These are phyloP conservation scores for Tipula vernalis DNA, from an alignment of 2,888 invertebrate genomes.

Conservation along the genomic window DNA sequence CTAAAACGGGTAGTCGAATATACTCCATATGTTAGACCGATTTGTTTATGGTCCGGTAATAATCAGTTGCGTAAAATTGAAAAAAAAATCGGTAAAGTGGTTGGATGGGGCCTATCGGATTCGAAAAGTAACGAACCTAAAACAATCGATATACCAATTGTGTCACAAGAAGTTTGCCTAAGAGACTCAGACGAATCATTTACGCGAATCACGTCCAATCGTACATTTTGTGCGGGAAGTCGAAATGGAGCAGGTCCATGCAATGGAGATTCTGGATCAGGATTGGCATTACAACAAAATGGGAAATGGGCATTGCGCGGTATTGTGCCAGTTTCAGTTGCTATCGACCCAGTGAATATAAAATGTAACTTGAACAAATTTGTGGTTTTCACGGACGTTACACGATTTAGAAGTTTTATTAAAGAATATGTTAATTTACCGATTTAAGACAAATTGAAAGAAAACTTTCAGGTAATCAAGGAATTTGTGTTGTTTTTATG, in stretches of 20 bases:
- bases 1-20: constrained; percentile 35
- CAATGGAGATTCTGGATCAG: constrained; percentile 47
- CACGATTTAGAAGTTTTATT: constrained; percentile 45
- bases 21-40: constrained; percentile 32
- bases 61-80: constrained; percentile 27
- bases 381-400: constrained; percentile 51
- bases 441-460: neutral
- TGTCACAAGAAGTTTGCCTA: constrained; percentile 39
- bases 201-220: constrained; percentile 29
- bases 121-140: constrained; percentile 32
- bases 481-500: neutral
- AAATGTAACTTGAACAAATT: constrained; percentile 48
- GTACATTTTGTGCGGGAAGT: constrained; percentile 32
- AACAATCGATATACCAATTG: constrained; percentile 36
- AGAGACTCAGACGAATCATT: constrained; percentile 32
- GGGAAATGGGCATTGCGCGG: constrained; percentile 39
- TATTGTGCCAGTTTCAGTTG: constrained; percentile 37
- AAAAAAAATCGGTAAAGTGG: constrained; percentile 37
- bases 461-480: neutral
- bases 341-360: constrained; percentile 28
- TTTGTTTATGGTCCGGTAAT: constrained; percentile 41
- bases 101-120: constrained; percentile 41
- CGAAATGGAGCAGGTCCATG: constrained; percentile 26
- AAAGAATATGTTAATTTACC: constrained; percentile 23
- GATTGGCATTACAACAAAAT: constrained; percentile 36